Percentiles rank a stretch among this genome's conserved stretches.
Conservation (phyloP, 2,888 invertebrate genomes). For the Andrena hattorfiana region DNA sequence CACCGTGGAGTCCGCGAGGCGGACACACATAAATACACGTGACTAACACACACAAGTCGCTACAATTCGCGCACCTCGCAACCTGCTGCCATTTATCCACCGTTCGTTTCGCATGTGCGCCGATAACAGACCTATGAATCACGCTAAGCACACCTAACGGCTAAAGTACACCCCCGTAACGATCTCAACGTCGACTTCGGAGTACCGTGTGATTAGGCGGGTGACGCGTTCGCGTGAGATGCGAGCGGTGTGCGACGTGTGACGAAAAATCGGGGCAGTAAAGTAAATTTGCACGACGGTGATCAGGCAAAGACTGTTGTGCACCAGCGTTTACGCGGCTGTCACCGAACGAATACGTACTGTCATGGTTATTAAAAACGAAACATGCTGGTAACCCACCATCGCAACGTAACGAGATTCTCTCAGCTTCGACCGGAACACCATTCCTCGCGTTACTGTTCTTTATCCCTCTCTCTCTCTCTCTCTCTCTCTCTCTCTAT, state of each 20-base stretch:
- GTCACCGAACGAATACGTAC: constrained; percentile 29
- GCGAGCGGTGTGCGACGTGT: constrained; percentile 30
- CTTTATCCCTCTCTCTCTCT: not conserved
- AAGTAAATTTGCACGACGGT: not conserved
- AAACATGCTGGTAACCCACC: constrained; percentile 5
- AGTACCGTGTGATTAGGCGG: constrained; percentile 37
- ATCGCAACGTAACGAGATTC: constrained; percentile 51
- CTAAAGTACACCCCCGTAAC: constrained; percentile 50
- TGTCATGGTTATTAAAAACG: constrained; percentile 59
- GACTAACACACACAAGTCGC: constrained; percentile 45
- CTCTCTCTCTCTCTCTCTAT: not conserved
- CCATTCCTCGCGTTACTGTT: not conserved
- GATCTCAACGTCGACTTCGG: constrained; percentile 44
- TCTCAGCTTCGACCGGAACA: not conserved
- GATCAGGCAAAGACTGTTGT: not conserved
- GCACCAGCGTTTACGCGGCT: constrained; percentile 18
- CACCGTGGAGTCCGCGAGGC: constrained; percentile 50
- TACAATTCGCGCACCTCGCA: constrained; percentile 33
- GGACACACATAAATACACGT: constrained; percentile 56
- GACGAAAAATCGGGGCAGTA: constrained; percentile 15
- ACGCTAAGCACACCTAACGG: constrained; percentile 35
- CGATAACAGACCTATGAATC: constrained; percentile 42
- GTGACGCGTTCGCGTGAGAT: constrained; percentile 31
- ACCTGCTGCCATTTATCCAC: constrained; percentile 20
- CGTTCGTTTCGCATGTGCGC: constrained; percentile 31